Evolutionary conservation across 2,113 vertebrate genomes (phyloP).

Genomic region (Limanda limanda): DNA sequence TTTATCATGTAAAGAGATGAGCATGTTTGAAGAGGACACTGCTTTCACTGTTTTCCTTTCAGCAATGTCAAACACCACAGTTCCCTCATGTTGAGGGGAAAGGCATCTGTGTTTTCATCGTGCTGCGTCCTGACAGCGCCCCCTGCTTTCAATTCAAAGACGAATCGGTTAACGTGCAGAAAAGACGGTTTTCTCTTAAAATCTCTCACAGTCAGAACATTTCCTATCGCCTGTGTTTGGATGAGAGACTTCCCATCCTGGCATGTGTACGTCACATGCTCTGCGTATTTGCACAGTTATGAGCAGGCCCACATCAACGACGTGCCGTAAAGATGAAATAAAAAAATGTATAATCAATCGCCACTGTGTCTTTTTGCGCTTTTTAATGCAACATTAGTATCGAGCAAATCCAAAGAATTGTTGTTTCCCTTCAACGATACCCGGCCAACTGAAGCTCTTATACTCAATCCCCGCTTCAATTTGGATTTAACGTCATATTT

Average conservation of each 20-base stretch:
- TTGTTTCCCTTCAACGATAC: conserved; percentile 4
- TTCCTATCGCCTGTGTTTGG: background rate
- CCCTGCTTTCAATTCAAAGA: background rate
- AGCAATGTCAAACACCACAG: background rate
- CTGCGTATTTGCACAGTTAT: conserved; percentile 34
- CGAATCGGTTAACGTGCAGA: background rate
- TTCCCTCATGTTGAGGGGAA: background rate
- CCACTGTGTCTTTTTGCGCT: conserved; percentile 11
- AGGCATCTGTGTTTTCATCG: background rate
- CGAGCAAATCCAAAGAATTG: conserved; percentile 8
- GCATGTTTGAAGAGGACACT: conserved; percentile 20
- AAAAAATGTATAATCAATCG: conserved; percentile 33
- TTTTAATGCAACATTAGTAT: conserved; percentile 21
- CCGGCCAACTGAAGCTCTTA: conserved; percentile 15
- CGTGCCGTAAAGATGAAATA: conserved; percentile 21
- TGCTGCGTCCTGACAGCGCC: background rate
- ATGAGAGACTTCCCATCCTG: background rate
- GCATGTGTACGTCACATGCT: conserved; percentile 33
- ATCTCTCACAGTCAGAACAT: background rate
- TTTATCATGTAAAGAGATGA: conserved; percentile 30
- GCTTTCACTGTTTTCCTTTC: background rate
- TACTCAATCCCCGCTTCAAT: background rate
- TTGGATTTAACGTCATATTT: background rate
- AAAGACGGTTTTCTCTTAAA: background rate
- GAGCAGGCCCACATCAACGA: background rate